Evolutionary conservation across 2,113 vertebrate genomes (phyloP).

Genomic region (Cynopterus brachyotis): DNA sequence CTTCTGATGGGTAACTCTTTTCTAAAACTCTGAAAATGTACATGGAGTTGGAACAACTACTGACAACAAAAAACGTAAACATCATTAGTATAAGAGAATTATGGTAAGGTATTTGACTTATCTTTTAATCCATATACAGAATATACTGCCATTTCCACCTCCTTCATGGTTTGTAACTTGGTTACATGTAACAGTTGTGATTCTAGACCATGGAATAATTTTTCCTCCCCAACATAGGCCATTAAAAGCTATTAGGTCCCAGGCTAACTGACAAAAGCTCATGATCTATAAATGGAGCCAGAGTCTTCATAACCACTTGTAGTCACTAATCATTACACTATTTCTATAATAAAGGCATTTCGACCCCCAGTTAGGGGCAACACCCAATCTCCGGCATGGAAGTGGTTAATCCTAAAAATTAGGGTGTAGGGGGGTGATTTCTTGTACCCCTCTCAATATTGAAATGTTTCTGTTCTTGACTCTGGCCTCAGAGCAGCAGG

Average conservation of each 20-base stretch:
- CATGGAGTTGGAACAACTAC: neutral
- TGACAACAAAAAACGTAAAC: neutral
- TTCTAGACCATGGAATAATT: conserved; percentile 18
- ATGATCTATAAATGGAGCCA: neutral
- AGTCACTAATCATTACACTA: neutral
- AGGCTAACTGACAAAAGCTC: neutral
- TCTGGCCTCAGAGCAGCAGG: neutral
- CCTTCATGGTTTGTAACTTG: neutral
- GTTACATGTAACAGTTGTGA: neutral
- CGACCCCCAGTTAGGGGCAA: neutral
- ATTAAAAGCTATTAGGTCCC: neutral
- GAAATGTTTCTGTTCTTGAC: neutral
- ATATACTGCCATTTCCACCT: neutral
- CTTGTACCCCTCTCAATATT: neutral
- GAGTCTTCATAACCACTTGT: neutral
- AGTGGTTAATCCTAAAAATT: neutral
- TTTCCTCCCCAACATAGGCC: neutral
- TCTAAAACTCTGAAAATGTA: neutral
- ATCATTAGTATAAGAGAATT: neutral
- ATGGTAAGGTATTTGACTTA: neutral
- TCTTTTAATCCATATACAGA: conserved; percentile 22
- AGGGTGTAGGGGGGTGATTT: neutral
- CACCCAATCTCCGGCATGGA: neutral
- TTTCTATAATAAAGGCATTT: neutral
- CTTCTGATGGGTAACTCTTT: neutral